Percentiles rank a stretch among this genome's conserved stretches.
Evolutionary conservation across 2,888 invertebrate species (phyloP).

Genomic region (Ornithoptera alexandrae): DNA sequence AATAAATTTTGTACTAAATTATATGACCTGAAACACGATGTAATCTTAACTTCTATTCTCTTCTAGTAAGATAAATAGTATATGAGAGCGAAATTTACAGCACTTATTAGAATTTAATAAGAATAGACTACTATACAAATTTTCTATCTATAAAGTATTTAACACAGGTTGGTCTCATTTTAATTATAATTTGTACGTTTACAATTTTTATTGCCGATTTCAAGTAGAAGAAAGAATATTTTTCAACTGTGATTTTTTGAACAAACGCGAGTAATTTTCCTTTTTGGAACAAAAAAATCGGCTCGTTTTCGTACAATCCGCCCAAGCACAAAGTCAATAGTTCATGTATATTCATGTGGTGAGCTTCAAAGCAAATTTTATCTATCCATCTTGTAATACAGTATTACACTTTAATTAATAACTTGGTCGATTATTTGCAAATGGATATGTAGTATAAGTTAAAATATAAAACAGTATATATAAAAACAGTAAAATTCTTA

Average conservation of each 20-base stretch:
- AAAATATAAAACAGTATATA: background rate
- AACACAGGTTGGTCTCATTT: background rate
- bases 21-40: too few species aligned
- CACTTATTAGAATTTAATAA: too few species aligned
- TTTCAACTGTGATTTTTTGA: background rate
- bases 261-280: background rate
- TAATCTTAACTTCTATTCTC: too few species aligned
- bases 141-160: too few species aligned
- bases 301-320: background rate
- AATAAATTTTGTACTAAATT: too few species aligned
- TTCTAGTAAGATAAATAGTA: too few species aligned
- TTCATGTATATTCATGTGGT: slow-evolving; percentile 12
- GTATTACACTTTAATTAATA: background rate
- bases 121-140: too few species aligned
- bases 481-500: background rate
- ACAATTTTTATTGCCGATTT: background rate
- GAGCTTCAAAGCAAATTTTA: slow-evolving; percentile 12
- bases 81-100: too few species aligned
- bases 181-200: background rate
- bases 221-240: background rate
- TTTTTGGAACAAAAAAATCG: background rate
- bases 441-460: background rate
- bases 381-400: background rate
- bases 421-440: background rate
- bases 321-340: slow-evolving; percentile 10